Percentiles rank a stretch among this genome's conserved stretches.
These are phyloP conservation scores for Ochropleura plecta DNA, from an alignment of 2,888 invertebrate species.

Conservation along the genomic window DNA sequence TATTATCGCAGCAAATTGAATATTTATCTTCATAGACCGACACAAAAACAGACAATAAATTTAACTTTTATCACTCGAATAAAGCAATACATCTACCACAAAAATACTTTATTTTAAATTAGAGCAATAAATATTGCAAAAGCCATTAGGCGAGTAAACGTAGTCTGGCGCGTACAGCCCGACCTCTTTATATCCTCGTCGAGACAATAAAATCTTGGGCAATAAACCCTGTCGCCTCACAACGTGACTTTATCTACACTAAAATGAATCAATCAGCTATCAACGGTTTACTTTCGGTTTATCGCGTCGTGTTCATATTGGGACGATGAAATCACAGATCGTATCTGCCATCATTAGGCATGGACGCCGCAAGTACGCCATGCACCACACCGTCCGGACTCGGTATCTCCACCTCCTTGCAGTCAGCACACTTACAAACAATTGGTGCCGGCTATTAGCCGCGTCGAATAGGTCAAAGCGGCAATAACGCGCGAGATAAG, in stretches of 20 bases:
- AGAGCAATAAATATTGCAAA: constrained; percentile 73
- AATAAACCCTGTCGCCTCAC: constrained; percentile 75
- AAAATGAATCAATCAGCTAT: constrained; percentile 85
- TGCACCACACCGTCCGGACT: constrained; percentile 20
- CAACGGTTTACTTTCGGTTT: constrained; percentile 75
- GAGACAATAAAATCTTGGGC: constrained; percentile 81
- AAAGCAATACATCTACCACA: constrained; percentile 62
- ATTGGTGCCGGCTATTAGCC: constrained; percentile 70
- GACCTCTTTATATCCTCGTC: constrained; percentile 73
- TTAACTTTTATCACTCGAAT: constrained; percentile 54
- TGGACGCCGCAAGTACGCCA: constrained; percentile 15
- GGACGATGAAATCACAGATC: constrained; percentile 67
- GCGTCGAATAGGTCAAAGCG: constrained; percentile 74
- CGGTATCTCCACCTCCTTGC: constrained; percentile 52
- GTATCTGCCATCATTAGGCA: constrained; percentile 64
- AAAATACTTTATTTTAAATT: constrained; percentile 67
- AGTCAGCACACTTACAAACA: constrained; percentile 66
- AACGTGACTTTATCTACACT: constrained; percentile 80
- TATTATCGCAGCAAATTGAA: constrained; percentile 55
- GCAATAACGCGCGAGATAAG: constrained; percentile 73
- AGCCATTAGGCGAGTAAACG: constrained; percentile 69
- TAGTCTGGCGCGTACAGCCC: constrained; percentile 48
- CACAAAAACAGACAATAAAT: constrained; percentile 54
- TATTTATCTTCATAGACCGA: constrained; percentile 52
- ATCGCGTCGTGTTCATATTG: constrained; percentile 70